Evolutionary conservation across 2,888 invertebrate species (phyloP).

Genomic region (Plebejus melissa): DNA sequence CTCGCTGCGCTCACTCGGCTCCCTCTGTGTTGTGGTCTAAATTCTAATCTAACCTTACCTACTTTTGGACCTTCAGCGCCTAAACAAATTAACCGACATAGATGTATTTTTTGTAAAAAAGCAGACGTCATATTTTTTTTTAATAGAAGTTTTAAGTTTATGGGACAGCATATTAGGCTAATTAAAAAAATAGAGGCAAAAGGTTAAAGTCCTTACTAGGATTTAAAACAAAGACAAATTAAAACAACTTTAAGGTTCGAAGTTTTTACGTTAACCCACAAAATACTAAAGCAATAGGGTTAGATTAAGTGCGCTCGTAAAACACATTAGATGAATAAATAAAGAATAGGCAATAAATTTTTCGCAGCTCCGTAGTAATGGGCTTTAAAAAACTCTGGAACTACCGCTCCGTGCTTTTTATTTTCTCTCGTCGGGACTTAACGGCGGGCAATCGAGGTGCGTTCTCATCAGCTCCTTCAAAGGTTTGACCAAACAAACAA

Average conservation of each 20-base stretch:
- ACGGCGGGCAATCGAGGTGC: constrained; percentile 62
- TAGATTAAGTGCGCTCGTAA: constrained; percentile 11
- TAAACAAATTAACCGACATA: too few relatives aligned
- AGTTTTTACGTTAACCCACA: neutral
- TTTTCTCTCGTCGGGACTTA: constrained; percentile 59
- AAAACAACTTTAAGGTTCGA: neutral
- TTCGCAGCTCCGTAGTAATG: constrained; percentile 19
- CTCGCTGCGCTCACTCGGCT: too few relatives aligned
- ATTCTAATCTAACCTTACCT: too few relatives aligned
- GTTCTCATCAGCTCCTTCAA: constrained; percentile 63
- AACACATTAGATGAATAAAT: constrained; percentile 17
- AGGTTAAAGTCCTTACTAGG: neutral
- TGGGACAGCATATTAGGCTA: too few relatives aligned
- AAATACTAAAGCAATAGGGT: neutral
- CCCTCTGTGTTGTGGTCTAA: too few relatives aligned
- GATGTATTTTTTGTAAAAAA: neutral
- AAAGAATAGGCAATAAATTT: constrained; percentile 18
- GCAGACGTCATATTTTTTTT: too few relatives aligned
- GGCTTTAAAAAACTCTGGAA: constrained; percentile 28
- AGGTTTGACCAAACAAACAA: constrained; percentile 49
- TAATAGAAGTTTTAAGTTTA: too few relatives aligned
- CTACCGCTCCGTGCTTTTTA: constrained; percentile 26
- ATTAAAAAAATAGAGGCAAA: too few relatives aligned
- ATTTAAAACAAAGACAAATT: neutral
- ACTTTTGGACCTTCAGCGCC: too few relatives aligned